Evolutionary conservation across 2,888 invertebrate species (phyloP).

Genomic region (Sarcophaga rosellei): DNA sequence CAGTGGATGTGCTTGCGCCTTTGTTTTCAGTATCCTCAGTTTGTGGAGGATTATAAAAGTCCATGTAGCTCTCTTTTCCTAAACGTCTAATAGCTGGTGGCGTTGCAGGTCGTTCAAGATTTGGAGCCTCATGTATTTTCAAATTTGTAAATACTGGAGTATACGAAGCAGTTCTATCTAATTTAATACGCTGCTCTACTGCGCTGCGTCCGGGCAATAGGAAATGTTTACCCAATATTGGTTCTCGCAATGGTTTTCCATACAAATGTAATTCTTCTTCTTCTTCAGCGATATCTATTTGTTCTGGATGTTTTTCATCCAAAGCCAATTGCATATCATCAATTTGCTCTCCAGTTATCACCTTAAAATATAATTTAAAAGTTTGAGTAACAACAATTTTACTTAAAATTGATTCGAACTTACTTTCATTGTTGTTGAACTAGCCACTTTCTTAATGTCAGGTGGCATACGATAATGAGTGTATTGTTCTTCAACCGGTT

Average conservation of each 20-base stretch:
- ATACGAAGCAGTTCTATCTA: constrained; percentile 85
- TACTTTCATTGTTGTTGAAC: constrained; percentile 89
- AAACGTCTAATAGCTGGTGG: constrained; percentile 82
- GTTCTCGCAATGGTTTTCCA: constrained; percentile 83
- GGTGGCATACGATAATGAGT: constrained; percentile 84
- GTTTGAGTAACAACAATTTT: not conserved
- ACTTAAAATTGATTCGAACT: constrained; percentile 39
- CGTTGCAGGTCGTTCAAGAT: constrained; percentile 83
- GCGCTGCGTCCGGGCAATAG: constrained; percentile 81
- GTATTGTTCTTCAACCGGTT: constrained; percentile 80
- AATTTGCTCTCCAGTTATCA: constrained; percentile 68
- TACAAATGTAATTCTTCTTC: constrained; percentile 78
- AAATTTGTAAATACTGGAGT: constrained; percentile 88
- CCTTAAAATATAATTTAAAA: constrained; percentile 45
- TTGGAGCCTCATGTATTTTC: constrained; percentile 83
- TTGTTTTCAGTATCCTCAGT: not conserved
- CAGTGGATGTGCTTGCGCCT: not conserved
- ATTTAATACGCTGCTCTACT: constrained; percentile 81
- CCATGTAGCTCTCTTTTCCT: constrained; percentile 74
- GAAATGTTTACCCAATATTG: constrained; percentile 85
- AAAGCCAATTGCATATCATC: constrained; percentile 50
- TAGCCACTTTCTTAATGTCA: constrained; percentile 88
- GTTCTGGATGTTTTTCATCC: constrained; percentile 7
- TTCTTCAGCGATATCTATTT: constrained; percentile 51
- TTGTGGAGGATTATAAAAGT: constrained; percentile 70